Evolutionary conservation across 2,888 invertebrate species (phyloP).

Genomic region (Cartodere bifasciata): DNA sequence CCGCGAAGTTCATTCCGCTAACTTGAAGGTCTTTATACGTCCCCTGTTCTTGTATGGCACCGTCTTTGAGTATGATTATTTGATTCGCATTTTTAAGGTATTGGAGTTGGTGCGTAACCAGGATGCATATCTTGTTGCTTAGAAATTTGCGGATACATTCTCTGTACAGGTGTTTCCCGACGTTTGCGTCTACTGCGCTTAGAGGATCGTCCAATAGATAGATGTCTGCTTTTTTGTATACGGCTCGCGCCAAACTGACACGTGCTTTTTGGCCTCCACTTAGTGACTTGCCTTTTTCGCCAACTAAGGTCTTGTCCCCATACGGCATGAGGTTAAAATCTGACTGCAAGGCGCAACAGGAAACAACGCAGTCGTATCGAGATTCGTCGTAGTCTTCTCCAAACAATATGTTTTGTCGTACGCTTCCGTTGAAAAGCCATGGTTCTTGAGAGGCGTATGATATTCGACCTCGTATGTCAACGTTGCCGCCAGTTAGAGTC

Average conservation of each 20-base stretch:
- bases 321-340: conserved; percentile 65
- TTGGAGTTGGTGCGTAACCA: conserved; percentile 62
- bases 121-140: conserved; percentile 45
- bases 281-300: conserved; percentile 67
- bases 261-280: conserved; percentile 81
- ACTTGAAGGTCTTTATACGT: conserved; percentile 32
- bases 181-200: conserved; percentile 69
- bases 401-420: conserved; percentile 70
- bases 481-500: conserved; percentile 31
- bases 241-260: conserved; percentile 63
- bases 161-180: conserved; percentile 60
- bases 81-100: conserved; percentile 33
- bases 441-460: conserved; percentile 52
- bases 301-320: conserved; percentile 67
- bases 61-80: conserved; percentile 35
- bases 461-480: conserved; percentile 38
- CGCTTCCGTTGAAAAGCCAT: conserved; percentile 45
- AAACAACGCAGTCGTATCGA: conserved; percentile 47
- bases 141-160: conserved; percentile 53
- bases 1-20: conserved; percentile 40
- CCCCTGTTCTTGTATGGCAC: conserved; percentile 35
- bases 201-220: conserved; percentile 73
- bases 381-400: conserved; percentile 48
- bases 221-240: conserved; percentile 66
- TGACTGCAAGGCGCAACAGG: conserved; percentile 48